phyloP scores from a whole-genome alignment of 2,113 vertebrate genomes.

The Chaetorhynchus papuensis region DNA sequence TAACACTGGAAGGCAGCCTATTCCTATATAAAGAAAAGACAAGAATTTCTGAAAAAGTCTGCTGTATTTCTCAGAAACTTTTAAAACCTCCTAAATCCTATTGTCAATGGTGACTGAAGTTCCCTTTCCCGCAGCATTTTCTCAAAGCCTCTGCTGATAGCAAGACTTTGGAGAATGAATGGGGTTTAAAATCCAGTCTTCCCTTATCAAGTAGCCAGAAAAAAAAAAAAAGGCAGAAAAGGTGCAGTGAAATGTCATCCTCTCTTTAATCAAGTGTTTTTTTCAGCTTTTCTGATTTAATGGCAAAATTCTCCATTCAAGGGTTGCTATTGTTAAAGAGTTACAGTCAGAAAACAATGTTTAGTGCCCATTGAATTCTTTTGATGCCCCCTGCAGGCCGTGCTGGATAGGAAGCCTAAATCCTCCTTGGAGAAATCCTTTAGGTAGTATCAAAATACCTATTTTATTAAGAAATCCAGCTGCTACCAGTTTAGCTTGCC shows the following conservation, averaged over 20 bases:
- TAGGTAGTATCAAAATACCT: background rate
- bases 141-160: background rate
- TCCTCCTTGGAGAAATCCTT: background rate
- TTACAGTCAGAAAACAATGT: background rate
- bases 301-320: background rate
- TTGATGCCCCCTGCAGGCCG: conserved; percentile 68
- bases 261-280: background rate
- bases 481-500: background rate
- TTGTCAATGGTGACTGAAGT: background rate
- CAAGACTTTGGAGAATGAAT: background rate
- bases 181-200: background rate
- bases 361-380: conserved; percentile 28
- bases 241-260: background rate
- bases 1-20: background rate
- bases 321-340: background rate
- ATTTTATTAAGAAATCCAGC: background rate
- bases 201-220: background rate
- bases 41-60: background rate
- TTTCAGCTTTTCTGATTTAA: background rate
- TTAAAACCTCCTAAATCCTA: background rate
- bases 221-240: background rate
- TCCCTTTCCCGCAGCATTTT: background rate
- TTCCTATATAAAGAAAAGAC: background rate
- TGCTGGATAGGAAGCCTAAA: background rate
- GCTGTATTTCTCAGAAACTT: background rate